Conservation (phyloP, 2,113 vertebrate genomes). For the Etheostoma cragini region DNA sequence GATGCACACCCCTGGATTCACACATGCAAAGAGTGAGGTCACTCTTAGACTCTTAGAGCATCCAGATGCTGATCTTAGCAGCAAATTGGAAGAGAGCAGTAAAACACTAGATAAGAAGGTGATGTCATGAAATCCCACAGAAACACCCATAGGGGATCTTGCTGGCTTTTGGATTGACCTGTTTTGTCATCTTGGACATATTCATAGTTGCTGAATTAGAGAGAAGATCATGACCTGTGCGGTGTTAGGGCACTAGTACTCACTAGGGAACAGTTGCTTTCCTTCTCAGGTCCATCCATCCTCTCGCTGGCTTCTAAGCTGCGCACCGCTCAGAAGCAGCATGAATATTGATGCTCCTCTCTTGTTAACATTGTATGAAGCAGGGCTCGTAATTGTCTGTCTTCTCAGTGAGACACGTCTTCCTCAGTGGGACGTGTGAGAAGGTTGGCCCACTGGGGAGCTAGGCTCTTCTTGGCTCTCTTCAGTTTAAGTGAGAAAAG, state of each 20-base stretch:
- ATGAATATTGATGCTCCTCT: constrained; percentile 69
- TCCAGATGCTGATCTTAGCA: constrained; percentile 24
- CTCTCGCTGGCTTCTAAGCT: not conserved
- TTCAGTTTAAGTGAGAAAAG: constrained; percentile 51
- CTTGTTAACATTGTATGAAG: constrained; percentile 72
- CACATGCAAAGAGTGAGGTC: constrained; percentile 29
- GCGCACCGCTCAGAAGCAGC: constrained; percentile 13
- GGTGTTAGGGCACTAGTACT: not conserved
- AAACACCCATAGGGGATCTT: not conserved
- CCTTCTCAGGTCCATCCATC: constrained; percentile 19
- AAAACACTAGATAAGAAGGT: constrained; percentile 33
- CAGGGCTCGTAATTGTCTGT: constrained; percentile 59
- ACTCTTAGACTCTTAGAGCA: not conserved
- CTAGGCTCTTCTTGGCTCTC: constrained; percentile 47
- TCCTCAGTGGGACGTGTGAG: constrained; percentile 55
- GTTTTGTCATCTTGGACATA: constrained; percentile 27
- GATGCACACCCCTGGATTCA: constrained; percentile 13
- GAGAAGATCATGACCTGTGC: constrained; percentile 33
- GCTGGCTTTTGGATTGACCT: not conserved
- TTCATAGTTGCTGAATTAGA: not conserved
- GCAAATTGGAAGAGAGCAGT: not conserved
- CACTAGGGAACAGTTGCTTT: constrained; percentile 20
- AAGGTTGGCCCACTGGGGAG: constrained; percentile 69
- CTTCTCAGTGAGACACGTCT: constrained; percentile 48
- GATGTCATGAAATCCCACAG: constrained; percentile 34